Base-by-base conservation (phyloP, 2,113 vertebrate species). In the Antigone vipio region DNA sequence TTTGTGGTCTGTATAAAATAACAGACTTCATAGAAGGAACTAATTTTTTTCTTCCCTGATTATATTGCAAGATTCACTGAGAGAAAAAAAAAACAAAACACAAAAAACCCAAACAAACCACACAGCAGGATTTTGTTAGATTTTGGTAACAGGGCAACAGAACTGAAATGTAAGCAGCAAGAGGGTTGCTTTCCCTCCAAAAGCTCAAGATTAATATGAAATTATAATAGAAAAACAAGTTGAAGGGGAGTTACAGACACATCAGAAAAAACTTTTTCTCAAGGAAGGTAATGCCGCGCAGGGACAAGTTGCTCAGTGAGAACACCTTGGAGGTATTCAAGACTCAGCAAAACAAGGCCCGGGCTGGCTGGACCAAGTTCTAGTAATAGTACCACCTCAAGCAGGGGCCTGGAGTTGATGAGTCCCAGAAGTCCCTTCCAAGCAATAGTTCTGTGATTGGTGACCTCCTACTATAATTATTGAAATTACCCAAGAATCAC, bases 271-370 rank as follows among this genome's bases (percentile, higher is more conserved):
- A 0, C 6, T 3, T 63, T 71, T 60, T 42, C 50, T 60, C 32
- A 29, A 22, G n/a, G 23, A 68, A 59, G 14, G 23, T 44, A n/a
- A 24, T 44, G 30, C 12, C 5, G 1, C 32, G 34, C 17, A 78
- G n/a, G 21, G 38, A 35, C 27, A 78, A 11, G 6, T 3, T 69
- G 17, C 23, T 73, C 27, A 64, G 9, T 0, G 0, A 68, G 49
- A 91, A 30, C 21, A 47, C 19, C 22, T 24, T 8, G 3, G 26
- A 53, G 26, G 5, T 14, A 5, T 24, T 73, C 3, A 34, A 34
- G 26, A n/a, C 5, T 15, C 17, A 53, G 59, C 15, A 63, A 69
- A 80, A 24, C 19, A 22, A 73, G 24, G 44, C 15, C 60, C 64
- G 55, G 40, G 32, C 20, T 45, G 50, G 35, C 45, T 78, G 34